Base-by-base conservation (phyloP, 2,888 invertebrate species). In the Dusona sp. region DNA sequence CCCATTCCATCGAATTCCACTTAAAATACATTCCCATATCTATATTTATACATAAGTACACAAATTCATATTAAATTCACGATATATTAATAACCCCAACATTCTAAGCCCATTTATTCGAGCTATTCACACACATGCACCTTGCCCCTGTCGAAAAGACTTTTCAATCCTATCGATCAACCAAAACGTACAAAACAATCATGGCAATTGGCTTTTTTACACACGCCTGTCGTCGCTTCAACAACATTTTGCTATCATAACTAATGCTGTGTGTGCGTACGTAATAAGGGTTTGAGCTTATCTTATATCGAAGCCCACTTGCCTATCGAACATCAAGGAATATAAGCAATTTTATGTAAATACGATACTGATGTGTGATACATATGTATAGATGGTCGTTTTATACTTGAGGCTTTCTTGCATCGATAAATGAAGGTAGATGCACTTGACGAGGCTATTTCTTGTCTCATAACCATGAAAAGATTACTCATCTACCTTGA, bases 291-390 rank as follows among this genome's bases (percentile, higher is more conserved):
- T 3, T 48, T 19, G 19, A 19, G 42, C 67, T 81, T 73, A 51
- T 75, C 61, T 38, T 51, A 57, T 33, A 42, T 74, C 74, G 48
- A 61, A n/a, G 13, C 68, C 80, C 57, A 83, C 84, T 86, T 80
- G 86, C 83, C 80, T 78, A 80, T 86, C 80, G 77, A 80, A 80
- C 84, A 80, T 80, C 84, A 42, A 61, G 42, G 83, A 83, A 85
- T 79, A 79, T 77, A 80, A 65, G 65, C 80, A 86, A 86, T 84
- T 86, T 86, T 77, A 86, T 86, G 86, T 78, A 78, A 86, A 86
- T 86, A 83, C 77, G 68, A 67, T 74, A 51, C 36, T 48, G 73
- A 74, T 67, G 33, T 19, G 13, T 33, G 33, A 80, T 61, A 25
- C 65, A 77, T 72, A 54, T 75, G 67, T 81, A 57, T 57, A 48